Conservation (phyloP, 1,140 invertebrate species). For the Papilio helenus region DNA sequence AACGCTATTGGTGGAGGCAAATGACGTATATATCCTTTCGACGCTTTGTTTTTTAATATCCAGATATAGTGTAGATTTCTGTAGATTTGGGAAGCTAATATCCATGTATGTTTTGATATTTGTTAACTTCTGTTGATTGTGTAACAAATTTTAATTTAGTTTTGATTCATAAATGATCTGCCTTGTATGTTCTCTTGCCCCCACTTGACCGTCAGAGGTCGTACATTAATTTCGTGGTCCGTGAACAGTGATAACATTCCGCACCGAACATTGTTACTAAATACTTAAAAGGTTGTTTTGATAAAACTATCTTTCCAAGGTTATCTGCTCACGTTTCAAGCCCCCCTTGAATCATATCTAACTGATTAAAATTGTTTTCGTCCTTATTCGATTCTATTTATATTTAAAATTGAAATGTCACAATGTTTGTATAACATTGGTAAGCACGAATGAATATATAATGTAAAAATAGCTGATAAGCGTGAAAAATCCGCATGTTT, state of each 20-base stretch:
- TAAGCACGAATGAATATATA: neutral
- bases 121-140: neutral
- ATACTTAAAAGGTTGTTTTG: constrained; percentile 18
- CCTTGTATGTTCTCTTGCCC: neutral
- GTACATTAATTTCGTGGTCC: neutral
- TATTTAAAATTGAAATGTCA: neutral
- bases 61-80: no score
- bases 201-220: neutral
- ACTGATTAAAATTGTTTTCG: neutral
- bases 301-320: constrained; percentile 7
- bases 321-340: neutral
- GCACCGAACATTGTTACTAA: neutral
- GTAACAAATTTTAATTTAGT: neutral
- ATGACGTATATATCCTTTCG: no score
- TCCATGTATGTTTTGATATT: neutral
- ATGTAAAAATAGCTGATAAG: neutral
- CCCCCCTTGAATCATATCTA: constrained; percentile 2
- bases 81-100: neutral
- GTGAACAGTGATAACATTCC: neutral
- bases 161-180: neutral
- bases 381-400: neutral
- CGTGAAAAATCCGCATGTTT: neutral
- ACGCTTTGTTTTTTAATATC: no score
- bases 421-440: neutral
- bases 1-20: no score